A percentile compares a stretch with the other conserved stretches of the same genome.
phyloP scores from a whole-genome alignment of 2,797 vertebrate genomes.

The Aplochiton taeniatus region DNA sequence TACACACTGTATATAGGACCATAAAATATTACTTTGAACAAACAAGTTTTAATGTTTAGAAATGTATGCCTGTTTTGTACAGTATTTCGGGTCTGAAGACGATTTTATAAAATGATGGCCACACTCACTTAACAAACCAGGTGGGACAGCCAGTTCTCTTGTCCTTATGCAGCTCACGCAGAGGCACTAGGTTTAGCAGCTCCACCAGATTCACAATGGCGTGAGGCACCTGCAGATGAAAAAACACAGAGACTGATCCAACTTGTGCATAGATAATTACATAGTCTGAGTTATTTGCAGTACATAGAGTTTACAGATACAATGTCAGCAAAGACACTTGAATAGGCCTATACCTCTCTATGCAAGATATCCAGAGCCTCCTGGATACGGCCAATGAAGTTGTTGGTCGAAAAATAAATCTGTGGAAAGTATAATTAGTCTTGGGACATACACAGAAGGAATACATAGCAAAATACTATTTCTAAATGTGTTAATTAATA shows the following conservation, averaged over 20 bases:
- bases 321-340: background rate
- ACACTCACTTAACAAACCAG: slow-evolving; percentile 69
- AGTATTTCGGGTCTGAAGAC: too few species aligned
- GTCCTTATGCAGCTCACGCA: slow-evolving; percentile 80
- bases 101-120: background rate
- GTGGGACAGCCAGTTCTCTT: slow-evolving; percentile 75
- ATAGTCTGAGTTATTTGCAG: too few species aligned
- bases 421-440: slow-evolving; percentile 47
- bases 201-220: slow-evolving; percentile 89
- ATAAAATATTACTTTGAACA: too few species aligned
- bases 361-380: slow-evolving; percentile 88
- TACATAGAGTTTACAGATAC: too few species aligned
- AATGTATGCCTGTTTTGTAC: background rate
- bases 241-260: background rate
- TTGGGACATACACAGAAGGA: background rate
- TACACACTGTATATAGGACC: too few species aligned
- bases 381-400: slow-evolving; percentile 76
- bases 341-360: slow-evolving; percentile 67
- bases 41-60: background rate
- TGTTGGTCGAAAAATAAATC: slow-evolving; percentile 78
- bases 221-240: slow-evolving; percentile 81
- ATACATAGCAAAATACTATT: too few species aligned
- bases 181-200: slow-evolving; percentile 67
- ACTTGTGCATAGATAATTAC: background rate
- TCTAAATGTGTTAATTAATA: background rate